A percentile compares a stretch with the other conserved stretches of the same genome.
Conservation (phyloP, 2,797 vertebrate species). For the Nothura maculosa region DNA sequence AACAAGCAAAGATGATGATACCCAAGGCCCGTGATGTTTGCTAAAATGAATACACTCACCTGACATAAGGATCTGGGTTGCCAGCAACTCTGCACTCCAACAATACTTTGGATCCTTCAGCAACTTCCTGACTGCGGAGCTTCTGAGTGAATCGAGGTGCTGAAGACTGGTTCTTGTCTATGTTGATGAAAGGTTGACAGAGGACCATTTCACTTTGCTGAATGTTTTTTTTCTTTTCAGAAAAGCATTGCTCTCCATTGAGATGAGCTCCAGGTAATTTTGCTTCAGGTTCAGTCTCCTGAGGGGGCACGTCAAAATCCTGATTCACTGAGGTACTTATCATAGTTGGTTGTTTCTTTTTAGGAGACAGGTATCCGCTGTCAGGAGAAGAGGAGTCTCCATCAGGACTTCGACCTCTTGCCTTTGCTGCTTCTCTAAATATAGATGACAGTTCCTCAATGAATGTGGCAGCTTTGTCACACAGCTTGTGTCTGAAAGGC, state of each 20-base stretch:
- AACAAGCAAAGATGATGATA: background rate
- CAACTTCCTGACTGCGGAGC: slow-evolving; percentile 95
- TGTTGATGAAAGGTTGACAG: slow-evolving; percentile 35
- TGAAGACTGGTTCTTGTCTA: slow-evolving; percentile 69
- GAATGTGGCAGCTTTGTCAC: slow-evolving; percentile 92
- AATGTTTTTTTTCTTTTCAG: background rate
- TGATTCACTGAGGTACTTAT: slow-evolving; percentile 66
- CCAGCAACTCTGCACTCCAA: slow-evolving; percentile 93
- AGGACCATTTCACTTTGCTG: background rate
- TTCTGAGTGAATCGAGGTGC: slow-evolving; percentile 93
- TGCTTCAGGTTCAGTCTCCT: slow-evolving; percentile 47
- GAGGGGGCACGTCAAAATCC: slow-evolving; percentile 45
- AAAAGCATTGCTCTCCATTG: slow-evolving; percentile 13
- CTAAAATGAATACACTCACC: slow-evolving; percentile 78
- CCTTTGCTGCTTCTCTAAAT: slow-evolving; percentile 88
- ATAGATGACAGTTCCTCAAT: slow-evolving; percentile 97
- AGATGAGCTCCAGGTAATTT: background rate
- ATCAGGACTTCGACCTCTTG: slow-evolving; percentile 84
- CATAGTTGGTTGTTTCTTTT: slow-evolving; percentile 76
- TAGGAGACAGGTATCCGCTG: slow-evolving; percentile 95
- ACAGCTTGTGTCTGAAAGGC: slow-evolving; percentile 87
- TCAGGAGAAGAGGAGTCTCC: slow-evolving; percentile 95
- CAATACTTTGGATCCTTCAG: slow-evolving; percentile 91
- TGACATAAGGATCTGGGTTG: slow-evolving; percentile 90
- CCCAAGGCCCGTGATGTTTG: background rate